Base-by-base conservation (phyloP, 2,888 invertebrate genomes). In the Xanthorhoe spadicearia region DNA sequence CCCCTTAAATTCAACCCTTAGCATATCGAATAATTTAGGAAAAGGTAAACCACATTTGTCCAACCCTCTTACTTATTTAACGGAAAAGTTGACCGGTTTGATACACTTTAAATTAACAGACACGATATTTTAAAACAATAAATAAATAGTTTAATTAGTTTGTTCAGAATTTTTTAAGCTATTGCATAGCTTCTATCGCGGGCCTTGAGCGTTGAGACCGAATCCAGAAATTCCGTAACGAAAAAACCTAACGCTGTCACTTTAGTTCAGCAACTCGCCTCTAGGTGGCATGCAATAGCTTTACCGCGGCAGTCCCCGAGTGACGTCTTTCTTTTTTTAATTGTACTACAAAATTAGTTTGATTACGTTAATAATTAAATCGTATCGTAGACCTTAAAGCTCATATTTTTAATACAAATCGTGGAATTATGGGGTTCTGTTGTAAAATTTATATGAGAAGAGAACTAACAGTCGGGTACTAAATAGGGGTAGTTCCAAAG, bases 21-120 rank as follows among this genome's bases (percentile, higher is more conserved):
- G 66, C 71, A 64, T 68, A 70, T 73, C 69, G 60, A 64, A 71
- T 71, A 73, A 68, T 64, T 73, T 70, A 66, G 66, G 56, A 64
- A 68, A 71, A 73, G 69, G 73, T 69, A 61, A 58, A 61, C 68
- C 67, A 55, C 64, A 46, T 43, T 61, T 46, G 46, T 23, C 50
- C 64, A 57, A 70, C 61, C 67, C 73, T 57, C 59, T 69, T 73
- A 71, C 70, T 73, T 73, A 73, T 71, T 69, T 66, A 73, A 57
- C 1, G 61, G 46, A 15, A 71, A 73, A 67, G 68, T 70, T 66
- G n/a, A 17, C 28, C 23, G 23, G 51, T 54, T 15, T 28, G 35
- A 49, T 52, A 13, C 23, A 46, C 7, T 52, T 61, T 56, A 53
- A 52, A 17, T 35, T 7, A 5, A 23, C 5, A 48, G 61, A 66